Evolutionary conservation across 2,888 invertebrate genomes (phyloP).

Genomic region (Andrena trimmerana): DNA sequence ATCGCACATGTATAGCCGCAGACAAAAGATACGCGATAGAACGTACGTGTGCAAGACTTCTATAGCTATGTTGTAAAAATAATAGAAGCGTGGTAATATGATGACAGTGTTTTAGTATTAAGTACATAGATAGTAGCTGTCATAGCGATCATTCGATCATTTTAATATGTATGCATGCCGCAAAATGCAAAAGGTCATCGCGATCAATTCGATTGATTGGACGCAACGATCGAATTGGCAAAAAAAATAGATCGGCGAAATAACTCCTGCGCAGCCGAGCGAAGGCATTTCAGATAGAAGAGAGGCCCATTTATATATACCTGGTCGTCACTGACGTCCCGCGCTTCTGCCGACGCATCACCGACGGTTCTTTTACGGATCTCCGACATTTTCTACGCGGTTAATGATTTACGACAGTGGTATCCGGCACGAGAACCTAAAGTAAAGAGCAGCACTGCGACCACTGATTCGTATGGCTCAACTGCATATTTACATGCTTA

Average conservation of each 20-base stretch:
- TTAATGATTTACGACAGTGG: slow-evolving; percentile 38
- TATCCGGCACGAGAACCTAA: slow-evolving; percentile 47
- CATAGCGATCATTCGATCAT: slow-evolving; percentile 48
- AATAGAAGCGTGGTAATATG: slow-evolving; percentile 4
- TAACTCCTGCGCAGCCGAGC: not conserved
- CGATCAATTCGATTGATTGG: not conserved
- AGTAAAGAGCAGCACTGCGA: slow-evolving; percentile 66
- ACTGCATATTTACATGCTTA: slow-evolving; percentile 80
- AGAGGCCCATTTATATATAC: slow-evolving; percentile 66
- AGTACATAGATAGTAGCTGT: slow-evolving; percentile 41
- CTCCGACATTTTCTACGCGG: slow-evolving; percentile 78
- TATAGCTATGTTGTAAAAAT: slow-evolving; percentile 19
- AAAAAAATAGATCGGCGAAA: not conserved
- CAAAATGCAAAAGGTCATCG: slow-evolving; percentile 38
- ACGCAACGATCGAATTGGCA: not conserved
- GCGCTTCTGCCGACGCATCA: slow-evolving; percentile 76
- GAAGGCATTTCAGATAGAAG: not conserved
- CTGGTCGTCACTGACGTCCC: slow-evolving; percentile 82
- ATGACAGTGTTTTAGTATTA: slow-evolving; percentile 23
- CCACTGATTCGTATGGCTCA: slow-evolving; percentile 67
- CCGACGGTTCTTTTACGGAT: slow-evolving; percentile 80
- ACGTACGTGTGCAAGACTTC: not conserved
- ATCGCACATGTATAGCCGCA: not conserved
- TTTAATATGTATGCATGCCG: slow-evolving; percentile 17
- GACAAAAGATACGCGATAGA: not conserved